A percentile compares a stretch with the other conserved stretches of the same genome.
These are phyloP conservation scores for Poecilia latipinna DNA, from an alignment of 2,113 vertebrate species.

Conservation along the genomic window DNA sequence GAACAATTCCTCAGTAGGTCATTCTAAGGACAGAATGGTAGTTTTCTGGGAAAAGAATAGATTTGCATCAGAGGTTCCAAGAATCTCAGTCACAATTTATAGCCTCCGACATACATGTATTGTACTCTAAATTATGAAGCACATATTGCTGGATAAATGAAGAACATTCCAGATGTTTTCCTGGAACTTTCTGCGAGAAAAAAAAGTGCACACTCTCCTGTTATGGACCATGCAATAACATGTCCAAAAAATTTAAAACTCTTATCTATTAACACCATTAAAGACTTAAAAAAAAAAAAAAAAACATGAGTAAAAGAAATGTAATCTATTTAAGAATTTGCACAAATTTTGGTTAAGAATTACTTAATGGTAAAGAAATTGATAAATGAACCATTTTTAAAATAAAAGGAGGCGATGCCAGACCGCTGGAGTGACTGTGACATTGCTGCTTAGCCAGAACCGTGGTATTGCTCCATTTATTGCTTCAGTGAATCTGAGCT, in stretches of 20 bases:
- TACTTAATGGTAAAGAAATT: background rate
- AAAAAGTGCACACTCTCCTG: no score
- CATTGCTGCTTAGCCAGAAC: slow-evolving; percentile 13
- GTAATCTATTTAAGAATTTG: background rate
- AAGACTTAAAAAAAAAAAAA: background rate
- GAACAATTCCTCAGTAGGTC: background rate
- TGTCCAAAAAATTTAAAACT: no score
- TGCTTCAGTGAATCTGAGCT: slow-evolving; percentile 14
- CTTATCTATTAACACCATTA: background rate
- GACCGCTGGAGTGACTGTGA: background rate
- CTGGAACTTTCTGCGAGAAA: no score
- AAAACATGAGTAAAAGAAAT: background rate
- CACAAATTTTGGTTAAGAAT: background rate
- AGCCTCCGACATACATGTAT: background rate
- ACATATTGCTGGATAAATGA: no score
- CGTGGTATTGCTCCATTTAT: slow-evolving; percentile 1
- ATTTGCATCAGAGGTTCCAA: background rate
- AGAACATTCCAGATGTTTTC: no score
- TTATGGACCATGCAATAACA: no score
- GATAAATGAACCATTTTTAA: background rate
- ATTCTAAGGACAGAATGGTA: background rate
- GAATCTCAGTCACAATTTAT: background rate
- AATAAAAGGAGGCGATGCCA: slow-evolving; percentile 11
- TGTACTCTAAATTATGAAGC: background rate
- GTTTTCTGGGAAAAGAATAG: background rate